A percentile compares a stretch with the other conserved stretches of the same genome.
phyloP scores from a whole-genome alignment of 2,113 vertebrate species.

The Oxygymnocypris stewartii region DNA sequence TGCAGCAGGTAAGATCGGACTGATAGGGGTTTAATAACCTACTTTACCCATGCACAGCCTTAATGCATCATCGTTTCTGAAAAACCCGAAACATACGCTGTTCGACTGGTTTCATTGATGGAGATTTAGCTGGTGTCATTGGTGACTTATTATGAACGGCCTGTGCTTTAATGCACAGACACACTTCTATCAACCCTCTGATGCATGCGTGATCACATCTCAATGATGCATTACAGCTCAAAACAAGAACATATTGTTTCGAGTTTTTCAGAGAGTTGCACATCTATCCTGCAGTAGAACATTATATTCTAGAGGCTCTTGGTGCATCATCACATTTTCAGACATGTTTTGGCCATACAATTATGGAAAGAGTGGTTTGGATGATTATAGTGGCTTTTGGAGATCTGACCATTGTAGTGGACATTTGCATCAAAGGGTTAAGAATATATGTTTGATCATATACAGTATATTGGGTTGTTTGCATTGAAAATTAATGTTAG shows the following conservation, averaged over 20 bases:
- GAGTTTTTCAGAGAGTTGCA: not conserved
- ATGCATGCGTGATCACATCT: not conserved
- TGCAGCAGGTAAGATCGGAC: constrained; percentile 21
- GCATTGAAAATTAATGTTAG: not conserved
- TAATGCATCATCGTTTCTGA: not conserved
- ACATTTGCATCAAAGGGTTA: not conserved
- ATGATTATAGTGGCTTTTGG: not conserved
- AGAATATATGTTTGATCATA: not conserved
- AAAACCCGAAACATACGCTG: not conserved
- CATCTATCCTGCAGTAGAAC: not conserved
- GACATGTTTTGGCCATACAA: not conserved
- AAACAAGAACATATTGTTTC: not conserved
- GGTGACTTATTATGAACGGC: constrained; percentile 23
- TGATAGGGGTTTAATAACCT: not conserved
- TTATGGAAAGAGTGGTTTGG: not conserved
- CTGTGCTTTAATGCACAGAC: not conserved
- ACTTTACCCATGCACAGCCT: not conserved
- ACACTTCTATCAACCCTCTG: not conserved
- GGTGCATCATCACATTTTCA: not conserved
- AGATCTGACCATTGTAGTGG: not conserved
- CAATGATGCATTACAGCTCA: not conserved
- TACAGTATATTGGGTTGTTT: not conserved
- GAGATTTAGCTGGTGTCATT: not conserved
- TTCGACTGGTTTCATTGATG: not conserved
- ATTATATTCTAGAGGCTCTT: not conserved